phyloP scores from a whole-genome alignment of 2,113 vertebrate species.

The Mus musculus region GRCm39 chr1:178244501-178245000 shows the following conservation, averaged over 20 bases:
- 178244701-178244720: neutral
- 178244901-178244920: neutral
- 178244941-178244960: neutral
- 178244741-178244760: neutral
- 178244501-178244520: neutral
- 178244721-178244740: neutral
- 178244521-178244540: neutral
- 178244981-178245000: slow-evolving; percentile 24
- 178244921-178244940: slow-evolving; percentile 20
- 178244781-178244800: neutral
- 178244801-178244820: neutral
- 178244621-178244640: neutral
- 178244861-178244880: neutral
- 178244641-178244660: neutral
- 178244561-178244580: neutral
- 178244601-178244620: neutral
- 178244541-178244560: neutral
- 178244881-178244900: neutral
- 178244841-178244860: neutral
- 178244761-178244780: neutral
- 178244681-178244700: neutral
- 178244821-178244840: neutral
- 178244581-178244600: neutral
- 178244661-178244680: neutral
- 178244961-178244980: slow-evolving; percentile 5